Conservation (phyloP, 2,113 vertebrate genomes). For the Ageneiosus marmoratus region DNA sequence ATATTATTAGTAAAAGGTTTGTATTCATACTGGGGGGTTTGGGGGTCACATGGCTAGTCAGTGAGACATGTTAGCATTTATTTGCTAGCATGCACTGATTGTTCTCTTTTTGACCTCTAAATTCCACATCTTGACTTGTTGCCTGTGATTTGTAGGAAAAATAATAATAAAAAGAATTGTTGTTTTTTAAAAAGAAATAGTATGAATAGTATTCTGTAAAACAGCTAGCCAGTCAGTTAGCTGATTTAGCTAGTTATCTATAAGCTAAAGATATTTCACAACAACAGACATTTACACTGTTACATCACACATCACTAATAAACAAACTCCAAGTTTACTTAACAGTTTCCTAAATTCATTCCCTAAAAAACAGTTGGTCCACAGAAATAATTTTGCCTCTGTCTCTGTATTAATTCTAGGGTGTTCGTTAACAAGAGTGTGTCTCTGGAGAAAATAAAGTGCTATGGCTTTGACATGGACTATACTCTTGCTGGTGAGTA, state of each 20-base stretch:
- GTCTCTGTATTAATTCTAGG: conserved; percentile 59
- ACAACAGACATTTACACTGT: neutral
- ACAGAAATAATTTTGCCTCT: neutral
- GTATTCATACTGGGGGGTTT: neutral
- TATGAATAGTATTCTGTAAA: neutral
- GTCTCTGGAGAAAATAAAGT: conserved; percentile 79
- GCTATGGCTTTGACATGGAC: conserved; percentile 89
- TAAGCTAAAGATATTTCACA: neutral
- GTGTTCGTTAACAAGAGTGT: conserved; percentile 84
- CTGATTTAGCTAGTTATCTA: neutral
- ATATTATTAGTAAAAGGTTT: no score
- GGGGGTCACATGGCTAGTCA: neutral
- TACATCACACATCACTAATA: neutral
- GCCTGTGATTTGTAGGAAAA: neutral
- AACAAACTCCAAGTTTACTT: neutral
- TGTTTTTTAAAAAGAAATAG: no score
- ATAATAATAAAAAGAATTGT: no score
- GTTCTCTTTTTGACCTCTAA: neutral
- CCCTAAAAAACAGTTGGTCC: neutral
- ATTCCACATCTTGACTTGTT: neutral
- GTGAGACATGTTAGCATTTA: neutral
- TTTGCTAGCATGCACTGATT: neutral
- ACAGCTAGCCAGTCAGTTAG: neutral
- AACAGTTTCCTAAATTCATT: conserved; percentile 7
- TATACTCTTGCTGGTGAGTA: conserved; percentile 82